A percentile compares a stretch with the other conserved stretches of the same genome.
phyloP scores from a whole-genome alignment of 2,888 invertebrate species.

The Cataglyphis livida region DNA sequence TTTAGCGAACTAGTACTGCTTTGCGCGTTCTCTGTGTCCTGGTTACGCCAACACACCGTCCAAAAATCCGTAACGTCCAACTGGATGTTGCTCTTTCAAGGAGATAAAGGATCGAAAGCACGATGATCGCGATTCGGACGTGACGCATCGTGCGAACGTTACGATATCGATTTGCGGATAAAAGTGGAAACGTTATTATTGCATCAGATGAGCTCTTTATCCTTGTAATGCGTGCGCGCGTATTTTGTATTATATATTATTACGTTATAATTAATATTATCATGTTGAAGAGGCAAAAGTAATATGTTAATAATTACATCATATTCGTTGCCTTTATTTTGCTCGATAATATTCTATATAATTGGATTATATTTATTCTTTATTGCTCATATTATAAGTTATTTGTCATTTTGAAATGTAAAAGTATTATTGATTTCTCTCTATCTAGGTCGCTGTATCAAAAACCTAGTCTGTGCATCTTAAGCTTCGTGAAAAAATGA shows the following conservation, averaged over 20 bases:
- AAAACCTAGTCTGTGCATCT: neutral
- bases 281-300: neutral
- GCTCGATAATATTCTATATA: neutral
- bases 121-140: constrained; percentile 27
- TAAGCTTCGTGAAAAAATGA: neutral
- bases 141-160: neutral
- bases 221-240: neutral
- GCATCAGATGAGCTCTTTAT: neutral
- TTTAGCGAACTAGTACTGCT: constrained; percentile 19
- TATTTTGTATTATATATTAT: neutral
- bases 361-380: neutral
- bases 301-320: neutral
- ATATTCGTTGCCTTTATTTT: neutral
- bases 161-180: neutral
- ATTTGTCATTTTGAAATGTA: neutral
- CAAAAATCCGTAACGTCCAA: constrained; percentile 48
- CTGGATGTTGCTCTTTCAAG: constrained; percentile 24
- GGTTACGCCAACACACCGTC: constrained; percentile 45
- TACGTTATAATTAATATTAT: neutral
- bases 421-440: neutral
- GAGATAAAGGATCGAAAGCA: constrained; percentile 5
- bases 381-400: neutral
- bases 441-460: neutral
- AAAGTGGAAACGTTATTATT: neutral
- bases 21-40: constrained; percentile 2